Conservation (phyloP, 2,888 invertebrate genomes). For the Cataglyphis altisquamis region DNA sequence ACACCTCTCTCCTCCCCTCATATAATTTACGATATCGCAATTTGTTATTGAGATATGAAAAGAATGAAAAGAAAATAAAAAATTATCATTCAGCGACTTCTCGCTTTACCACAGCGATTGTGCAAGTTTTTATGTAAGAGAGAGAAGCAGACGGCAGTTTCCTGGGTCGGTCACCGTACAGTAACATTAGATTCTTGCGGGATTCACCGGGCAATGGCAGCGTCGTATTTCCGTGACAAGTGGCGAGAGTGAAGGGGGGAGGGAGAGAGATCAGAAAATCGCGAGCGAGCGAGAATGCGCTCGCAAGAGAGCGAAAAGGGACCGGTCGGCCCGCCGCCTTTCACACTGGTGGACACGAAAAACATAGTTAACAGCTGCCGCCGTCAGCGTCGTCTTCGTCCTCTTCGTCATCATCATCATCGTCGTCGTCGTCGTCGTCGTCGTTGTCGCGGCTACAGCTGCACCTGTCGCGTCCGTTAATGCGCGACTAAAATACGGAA, state of each 20-base stretch:
- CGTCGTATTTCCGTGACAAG: conserved; percentile 71
- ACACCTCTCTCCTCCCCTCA: background rate
- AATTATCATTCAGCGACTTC: background rate
- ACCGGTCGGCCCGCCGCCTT: conserved; percentile 51
- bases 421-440: conserved; percentile 55
- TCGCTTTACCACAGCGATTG: conserved; percentile 2
- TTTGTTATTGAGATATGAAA: background rate
- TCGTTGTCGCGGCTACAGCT: conserved; percentile 54
- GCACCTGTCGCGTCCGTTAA: conserved; percentile 84
- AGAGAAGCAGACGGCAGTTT: conserved; percentile 28
- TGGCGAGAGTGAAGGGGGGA: conserved; percentile 11
- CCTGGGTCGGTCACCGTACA: conserved; percentile 50
- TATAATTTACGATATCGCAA: background rate
- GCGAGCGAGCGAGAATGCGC: conserved; percentile 41
- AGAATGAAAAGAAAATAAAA: background rate
- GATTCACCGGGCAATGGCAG: conserved; percentile 67
- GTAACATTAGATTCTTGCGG: conserved; percentile 72
- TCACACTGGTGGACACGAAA: conserved; percentile 71
- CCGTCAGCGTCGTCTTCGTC: conserved; percentile 41
- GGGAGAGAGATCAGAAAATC: conserved; percentile 66
- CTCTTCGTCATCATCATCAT: conserved; percentile 50
- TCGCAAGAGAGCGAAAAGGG: conserved; percentile 6
- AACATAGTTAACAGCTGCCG: conserved; percentile 72
- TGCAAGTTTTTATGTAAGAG: conserved; percentile 12
- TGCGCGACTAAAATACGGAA: conserved; percentile 77